phyloP scores from a whole-genome alignment of 2,888 invertebrate genomes.

The Drosophila peninsularis region DNA sequence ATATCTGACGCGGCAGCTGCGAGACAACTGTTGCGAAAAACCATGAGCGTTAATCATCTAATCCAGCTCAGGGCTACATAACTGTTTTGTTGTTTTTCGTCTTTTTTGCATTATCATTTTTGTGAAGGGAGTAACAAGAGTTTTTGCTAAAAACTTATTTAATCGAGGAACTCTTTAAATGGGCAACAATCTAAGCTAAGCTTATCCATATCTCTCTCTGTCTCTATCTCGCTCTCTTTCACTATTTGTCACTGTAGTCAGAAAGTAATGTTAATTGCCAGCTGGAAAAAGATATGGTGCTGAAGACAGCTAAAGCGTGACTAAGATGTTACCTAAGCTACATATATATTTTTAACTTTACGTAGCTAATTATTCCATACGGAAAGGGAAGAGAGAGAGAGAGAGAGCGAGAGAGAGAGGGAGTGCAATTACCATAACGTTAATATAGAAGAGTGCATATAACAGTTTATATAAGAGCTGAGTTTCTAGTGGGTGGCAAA shows the following conservation, averaged over 20 bases:
- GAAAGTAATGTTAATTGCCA: conserved; percentile 69
- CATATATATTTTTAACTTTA: conserved; percentile 27
- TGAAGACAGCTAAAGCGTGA: conserved; percentile 76
- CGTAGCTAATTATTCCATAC: conserved; percentile 66
- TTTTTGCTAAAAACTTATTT: conserved; percentile 50
- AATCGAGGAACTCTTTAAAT: conserved; percentile 45
- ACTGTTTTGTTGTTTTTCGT: neutral
- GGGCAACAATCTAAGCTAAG: conserved; percentile 9
- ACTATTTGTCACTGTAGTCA: conserved; percentile 28
- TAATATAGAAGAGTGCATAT: conserved; percentile 5
- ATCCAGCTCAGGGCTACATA: conserved; percentile 63
- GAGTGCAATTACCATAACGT: conserved; percentile 66
- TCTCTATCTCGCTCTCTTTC: conserved; percentile 2
- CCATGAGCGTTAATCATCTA: conserved; percentile 54
- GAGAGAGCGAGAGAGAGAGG: conserved; percentile 43
- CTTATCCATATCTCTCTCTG: conserved; percentile 3
- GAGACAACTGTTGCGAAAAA: conserved; percentile 34
- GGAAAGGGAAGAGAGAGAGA: conserved; percentile 34
- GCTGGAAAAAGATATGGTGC: conserved; percentile 59
- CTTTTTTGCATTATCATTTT: conserved; percentile 62
- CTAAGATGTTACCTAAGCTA: conserved; percentile 76
- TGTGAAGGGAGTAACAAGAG: conserved; percentile 28
- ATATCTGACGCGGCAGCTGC: conserved; percentile 38
- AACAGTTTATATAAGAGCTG: conserved; percentile 61
- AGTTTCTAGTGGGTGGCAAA: neutral